A percentile compares a stretch with the other conserved stretches of the same genome.
Evolutionary conservation across 2,888 invertebrate genomes (phyloP).

Genomic region (Cephonodes hylas): DNA sequence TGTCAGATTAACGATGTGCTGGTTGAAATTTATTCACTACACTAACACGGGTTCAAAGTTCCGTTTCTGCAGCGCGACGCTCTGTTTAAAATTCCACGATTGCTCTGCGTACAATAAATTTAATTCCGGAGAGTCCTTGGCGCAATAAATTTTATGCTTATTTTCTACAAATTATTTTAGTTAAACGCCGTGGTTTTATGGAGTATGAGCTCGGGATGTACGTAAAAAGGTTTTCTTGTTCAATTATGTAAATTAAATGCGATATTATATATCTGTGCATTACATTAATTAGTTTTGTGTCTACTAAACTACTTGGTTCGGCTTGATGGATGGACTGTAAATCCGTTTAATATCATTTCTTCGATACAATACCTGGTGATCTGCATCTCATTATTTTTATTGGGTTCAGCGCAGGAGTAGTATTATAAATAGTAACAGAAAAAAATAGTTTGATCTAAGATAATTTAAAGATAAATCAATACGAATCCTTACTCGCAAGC

Average conservation of each 20-base stretch:
- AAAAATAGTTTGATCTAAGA: too few species aligned
- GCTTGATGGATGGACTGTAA: too few species aligned
- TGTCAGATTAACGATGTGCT: not conserved
- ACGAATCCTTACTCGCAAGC: too few species aligned
- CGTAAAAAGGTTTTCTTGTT: not conserved
- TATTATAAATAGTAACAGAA: too few species aligned
- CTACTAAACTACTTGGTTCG: too few species aligned
- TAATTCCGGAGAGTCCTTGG: conserved; percentile 50
- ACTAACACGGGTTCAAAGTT: conserved; percentile 24
- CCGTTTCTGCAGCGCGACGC: conserved; percentile 49
- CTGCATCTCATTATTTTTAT: too few species aligned
- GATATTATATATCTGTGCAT: too few species aligned
- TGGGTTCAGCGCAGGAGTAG: too few species aligned
- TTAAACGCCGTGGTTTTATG: conserved; percentile 28
- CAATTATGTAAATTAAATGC: not conserved
- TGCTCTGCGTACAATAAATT: conserved; percentile 71
- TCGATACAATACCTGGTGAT: too few species aligned
- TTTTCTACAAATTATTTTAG: conserved; percentile 68
- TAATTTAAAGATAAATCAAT: too few species aligned
- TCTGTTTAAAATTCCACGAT: conserved; percentile 70
- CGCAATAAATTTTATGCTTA: conserved; percentile 65
- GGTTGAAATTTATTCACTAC: not conserved
- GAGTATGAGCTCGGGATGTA: not conserved
- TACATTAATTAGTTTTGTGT: too few species aligned
- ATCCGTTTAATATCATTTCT: too few species aligned